These are phyloP conservation scores for Acropora tenuis DNA, from an alignment of 64 coral and sea anemone species.

Conservation along the genomic window DNA sequence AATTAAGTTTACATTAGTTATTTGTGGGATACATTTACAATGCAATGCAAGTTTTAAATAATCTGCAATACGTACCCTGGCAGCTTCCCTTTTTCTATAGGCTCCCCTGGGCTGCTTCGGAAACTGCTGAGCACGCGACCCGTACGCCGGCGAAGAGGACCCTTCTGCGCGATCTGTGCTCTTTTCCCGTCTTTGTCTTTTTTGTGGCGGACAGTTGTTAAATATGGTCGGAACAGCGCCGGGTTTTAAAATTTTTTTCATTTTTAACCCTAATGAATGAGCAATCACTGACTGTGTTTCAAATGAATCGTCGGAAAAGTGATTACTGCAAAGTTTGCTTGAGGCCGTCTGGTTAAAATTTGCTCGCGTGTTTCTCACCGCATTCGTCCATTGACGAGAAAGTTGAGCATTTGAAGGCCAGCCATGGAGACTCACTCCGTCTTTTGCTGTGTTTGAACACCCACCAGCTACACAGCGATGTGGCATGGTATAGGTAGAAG, in stretches of 20 bases:
- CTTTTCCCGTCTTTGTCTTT: not conserved
- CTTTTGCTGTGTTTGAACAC: conserved; percentile 55
- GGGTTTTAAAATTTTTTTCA: conserved; percentile 25
- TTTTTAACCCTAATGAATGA: conserved; percentile 21
- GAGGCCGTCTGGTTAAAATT: conserved; percentile 45
- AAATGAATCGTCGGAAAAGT: conserved; percentile 40
- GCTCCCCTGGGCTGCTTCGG: not conserved
- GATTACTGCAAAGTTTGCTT: conserved; percentile 54
- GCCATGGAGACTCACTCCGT: conserved; percentile 45
- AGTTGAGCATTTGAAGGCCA: conserved; percentile 18
- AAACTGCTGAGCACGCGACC: no score
- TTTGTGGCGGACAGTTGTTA: not conserved
- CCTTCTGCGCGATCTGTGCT: no score
- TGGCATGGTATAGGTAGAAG: conserved; percentile 23
- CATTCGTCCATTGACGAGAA: conserved; percentile 40
- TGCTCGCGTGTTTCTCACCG: conserved; percentile 42
- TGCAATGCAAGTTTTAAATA: not conserved
- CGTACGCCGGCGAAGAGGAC: not conserved
- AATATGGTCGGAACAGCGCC: conserved; percentile 1
- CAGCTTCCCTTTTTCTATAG: not conserved
- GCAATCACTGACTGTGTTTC: conserved; percentile 15
- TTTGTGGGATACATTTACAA: not conserved
- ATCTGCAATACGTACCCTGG: conserved; percentile 1
- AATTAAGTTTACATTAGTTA: not conserved
- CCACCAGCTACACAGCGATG: conserved; percentile 46